These are phyloP conservation scores for Cerastis leucographa DNA, from an alignment of 2,888 invertebrate genomes.

Conservation along the genomic window DNA sequence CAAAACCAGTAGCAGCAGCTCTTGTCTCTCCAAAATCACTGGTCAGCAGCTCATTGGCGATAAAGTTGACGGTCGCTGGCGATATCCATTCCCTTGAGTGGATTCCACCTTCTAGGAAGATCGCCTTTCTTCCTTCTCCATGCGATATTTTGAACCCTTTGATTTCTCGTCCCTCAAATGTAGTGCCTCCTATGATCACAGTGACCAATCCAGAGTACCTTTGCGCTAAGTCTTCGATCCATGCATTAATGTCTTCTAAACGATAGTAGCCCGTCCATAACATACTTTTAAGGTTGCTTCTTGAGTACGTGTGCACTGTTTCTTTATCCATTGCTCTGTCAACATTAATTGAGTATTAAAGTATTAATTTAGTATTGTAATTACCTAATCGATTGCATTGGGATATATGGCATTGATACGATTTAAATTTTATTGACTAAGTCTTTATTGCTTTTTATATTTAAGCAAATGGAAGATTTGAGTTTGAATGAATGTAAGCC, in stretches of 20 bases:
- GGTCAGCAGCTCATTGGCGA: constrained; percentile 92
- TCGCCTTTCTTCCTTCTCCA: constrained; percentile 76
- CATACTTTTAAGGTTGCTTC: constrained; percentile 68
- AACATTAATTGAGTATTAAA: neutral
- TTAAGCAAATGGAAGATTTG: neutral
- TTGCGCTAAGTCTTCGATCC: constrained; percentile 88
- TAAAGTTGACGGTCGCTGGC: constrained; percentile 92
- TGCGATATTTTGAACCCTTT: constrained; percentile 85
- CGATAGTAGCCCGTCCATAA: constrained; percentile 91
- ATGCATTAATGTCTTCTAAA: constrained; percentile 91
- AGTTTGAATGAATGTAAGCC: neutral
- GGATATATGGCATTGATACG: neutral
- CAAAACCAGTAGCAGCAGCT: constrained; percentile 91
- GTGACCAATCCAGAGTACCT: constrained; percentile 86
- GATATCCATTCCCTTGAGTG: constrained; percentile 95
- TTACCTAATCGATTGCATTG: neutral
- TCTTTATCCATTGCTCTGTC: constrained; percentile 87
- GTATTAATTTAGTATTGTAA: neutral
- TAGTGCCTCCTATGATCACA: constrained; percentile 79
- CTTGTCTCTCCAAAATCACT: constrained; percentile 88
- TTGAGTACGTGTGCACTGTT: constrained; percentile 71
- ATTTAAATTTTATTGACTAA: neutral
- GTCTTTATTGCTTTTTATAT: neutral
- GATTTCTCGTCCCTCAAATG: constrained; percentile 85
- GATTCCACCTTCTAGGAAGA: constrained; percentile 88